Evolutionary conservation across 2,113 vertebrate genomes (phyloP).

Genomic region (Siniperca knerii): DNA sequence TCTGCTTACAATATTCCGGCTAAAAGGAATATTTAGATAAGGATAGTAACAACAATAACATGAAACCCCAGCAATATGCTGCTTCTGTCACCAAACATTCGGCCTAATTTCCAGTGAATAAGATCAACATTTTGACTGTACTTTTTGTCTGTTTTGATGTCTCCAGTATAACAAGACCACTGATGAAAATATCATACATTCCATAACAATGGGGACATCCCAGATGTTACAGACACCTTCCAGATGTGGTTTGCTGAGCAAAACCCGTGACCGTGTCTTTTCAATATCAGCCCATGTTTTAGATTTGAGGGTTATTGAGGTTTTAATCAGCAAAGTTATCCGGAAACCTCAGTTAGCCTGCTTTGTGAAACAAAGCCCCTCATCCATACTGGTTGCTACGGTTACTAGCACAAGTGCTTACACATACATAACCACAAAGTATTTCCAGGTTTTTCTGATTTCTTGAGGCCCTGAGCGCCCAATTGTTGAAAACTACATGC

Average conservation of each 20-base stretch:
- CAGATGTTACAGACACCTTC: not conserved
- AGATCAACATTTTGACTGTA: not conserved
- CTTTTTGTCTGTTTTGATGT: too few relatives aligned
- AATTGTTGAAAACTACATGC: conserved; percentile 16
- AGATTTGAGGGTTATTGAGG: not conserved
- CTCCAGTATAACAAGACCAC: not conserved
- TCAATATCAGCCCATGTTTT: not conserved
- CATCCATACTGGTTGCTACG: conserved; percentile 65
- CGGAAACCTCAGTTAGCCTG: conserved; percentile 6
- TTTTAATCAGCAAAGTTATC: not conserved
- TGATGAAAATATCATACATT: not conserved
- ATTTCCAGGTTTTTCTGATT: not conserved
- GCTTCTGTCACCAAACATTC: not conserved
- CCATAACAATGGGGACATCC: too few relatives aligned
- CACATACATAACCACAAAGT: conserved; percentile 41
- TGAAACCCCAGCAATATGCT: not conserved
- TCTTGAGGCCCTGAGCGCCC: not conserved
- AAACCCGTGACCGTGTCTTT: not conserved
- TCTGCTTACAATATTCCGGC: too few relatives aligned
- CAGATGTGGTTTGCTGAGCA: conserved; percentile 1
- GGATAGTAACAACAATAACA: not conserved
- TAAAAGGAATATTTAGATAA: not conserved
- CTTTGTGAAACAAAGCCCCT: conserved; percentile 11
- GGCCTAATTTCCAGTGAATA: not conserved
- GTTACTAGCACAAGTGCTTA: conserved; percentile 48